Percentiles rank a stretch among this genome's conserved stretches.
phyloP scores from a whole-genome alignment of 2,797 vertebrate species.

The Moxostoma hubbsi region DNA sequence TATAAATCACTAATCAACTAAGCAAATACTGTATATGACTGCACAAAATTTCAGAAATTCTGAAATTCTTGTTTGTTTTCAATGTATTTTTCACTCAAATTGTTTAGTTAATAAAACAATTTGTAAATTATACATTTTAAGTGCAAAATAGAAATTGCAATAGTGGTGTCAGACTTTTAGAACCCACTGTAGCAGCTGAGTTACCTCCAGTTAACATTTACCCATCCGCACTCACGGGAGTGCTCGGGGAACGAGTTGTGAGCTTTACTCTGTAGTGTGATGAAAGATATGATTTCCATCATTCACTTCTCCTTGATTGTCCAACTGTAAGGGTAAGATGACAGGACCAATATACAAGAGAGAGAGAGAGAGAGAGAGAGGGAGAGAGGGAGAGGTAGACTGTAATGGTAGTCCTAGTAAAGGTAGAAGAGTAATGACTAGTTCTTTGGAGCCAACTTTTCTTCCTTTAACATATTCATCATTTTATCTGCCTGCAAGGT shows the following conservation, averaged over 20 bases:
- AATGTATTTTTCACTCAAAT: no score
- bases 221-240: constrained; percentile 19
- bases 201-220: not conserved
- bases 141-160: no score
- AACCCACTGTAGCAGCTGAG: not conserved
- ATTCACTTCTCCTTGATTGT: constrained; percentile 33
- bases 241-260: not conserved
- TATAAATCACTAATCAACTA: no score
- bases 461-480: not conserved
- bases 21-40: no score
- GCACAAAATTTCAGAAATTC: no score
- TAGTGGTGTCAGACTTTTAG: no score
- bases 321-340: not conserved
- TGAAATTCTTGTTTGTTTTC: no score
- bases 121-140: no score
- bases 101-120: no score
- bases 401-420: constrained; percentile 17
- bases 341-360: constrained; percentile 4
- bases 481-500: not conserved
- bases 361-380: constrained; percentile 13
- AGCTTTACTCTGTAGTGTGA: constrained; percentile 31
- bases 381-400: not conserved
- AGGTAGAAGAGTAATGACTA: constrained; percentile 53
- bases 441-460: constrained; percentile 44
- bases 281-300: constrained; percentile 57